These are phyloP conservation scores for Siphamia tubifer DNA, from an alignment of 2,113 vertebrate genomes.

Conservation along the genomic window DNA sequence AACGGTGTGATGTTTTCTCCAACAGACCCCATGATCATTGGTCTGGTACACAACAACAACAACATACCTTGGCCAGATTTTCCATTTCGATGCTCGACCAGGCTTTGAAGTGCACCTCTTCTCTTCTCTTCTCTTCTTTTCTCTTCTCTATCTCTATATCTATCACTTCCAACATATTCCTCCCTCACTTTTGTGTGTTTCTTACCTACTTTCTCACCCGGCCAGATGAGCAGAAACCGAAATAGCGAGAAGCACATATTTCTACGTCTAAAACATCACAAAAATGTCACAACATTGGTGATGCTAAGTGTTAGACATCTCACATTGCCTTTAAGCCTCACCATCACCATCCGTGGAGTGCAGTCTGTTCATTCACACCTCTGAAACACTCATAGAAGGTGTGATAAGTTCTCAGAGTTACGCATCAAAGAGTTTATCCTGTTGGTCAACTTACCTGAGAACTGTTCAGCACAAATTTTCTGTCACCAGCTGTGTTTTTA, in stretches of 20 bases:
- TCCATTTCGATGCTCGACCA: conserved; percentile 37
- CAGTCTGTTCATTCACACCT: conserved; percentile 68
- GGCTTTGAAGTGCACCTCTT: conserved; percentile 21
- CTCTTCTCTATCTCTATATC: not conserved
- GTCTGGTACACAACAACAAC: conserved; percentile 77
- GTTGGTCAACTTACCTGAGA: conserved; percentile 38
- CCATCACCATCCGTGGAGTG: conserved; percentile 39
- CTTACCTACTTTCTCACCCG: conserved; percentile 37
- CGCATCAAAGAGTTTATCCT: conserved; percentile 17
- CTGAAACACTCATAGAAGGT: conserved; percentile 35
- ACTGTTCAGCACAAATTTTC: not conserved
- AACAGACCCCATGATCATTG: conserved; percentile 74
- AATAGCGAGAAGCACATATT: conserved; percentile 43
- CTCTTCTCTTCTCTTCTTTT: conserved; percentile 8
- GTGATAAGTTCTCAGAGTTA: conserved; percentile 34
- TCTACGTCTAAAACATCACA: conserved; percentile 40
- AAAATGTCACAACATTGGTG: conserved; percentile 59
- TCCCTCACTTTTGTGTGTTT: not conserved
- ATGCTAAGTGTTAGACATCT: conserved; percentile 62
- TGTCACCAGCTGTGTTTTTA: no score
- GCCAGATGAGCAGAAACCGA: conserved; percentile 54
- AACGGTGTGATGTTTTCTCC: conserved; percentile 83
- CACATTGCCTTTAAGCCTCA: conserved; percentile 38
- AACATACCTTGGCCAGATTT: conserved; percentile 82
- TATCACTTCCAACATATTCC: not conserved